Percentiles rank a stretch among this genome's conserved stretches.
These are phyloP conservation scores for Python bivittatus DNA, from an alignment of 2,113 vertebrate genomes.

Conservation along the genomic window DNA sequence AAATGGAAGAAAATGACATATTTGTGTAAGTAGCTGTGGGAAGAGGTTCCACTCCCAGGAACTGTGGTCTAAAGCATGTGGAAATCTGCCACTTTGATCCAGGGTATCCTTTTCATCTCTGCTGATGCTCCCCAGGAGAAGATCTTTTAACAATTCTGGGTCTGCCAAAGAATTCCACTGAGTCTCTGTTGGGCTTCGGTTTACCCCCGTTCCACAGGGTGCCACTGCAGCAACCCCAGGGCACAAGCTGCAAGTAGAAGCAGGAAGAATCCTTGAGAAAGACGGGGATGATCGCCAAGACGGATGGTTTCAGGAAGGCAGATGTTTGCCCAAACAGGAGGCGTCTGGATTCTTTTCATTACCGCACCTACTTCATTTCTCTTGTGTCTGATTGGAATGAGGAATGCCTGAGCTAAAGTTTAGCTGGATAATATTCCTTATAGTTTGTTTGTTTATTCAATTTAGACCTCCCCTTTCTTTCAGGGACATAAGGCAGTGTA, in stretches of 20 bases:
- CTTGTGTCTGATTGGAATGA: not conserved
- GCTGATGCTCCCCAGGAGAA: not conserved
- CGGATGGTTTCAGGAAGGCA: not conserved
- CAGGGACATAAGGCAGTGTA: too few relatives aligned
- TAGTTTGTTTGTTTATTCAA: not conserved
- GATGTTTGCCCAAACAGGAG: slow-evolving; percentile 6
- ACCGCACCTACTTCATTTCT: not conserved
- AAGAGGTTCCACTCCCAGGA: not conserved
- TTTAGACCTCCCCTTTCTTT: not conserved
- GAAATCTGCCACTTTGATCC: not conserved
- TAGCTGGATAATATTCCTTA: not conserved
- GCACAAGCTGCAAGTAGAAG: not conserved
- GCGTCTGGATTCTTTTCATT: not conserved
- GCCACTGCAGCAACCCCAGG: not conserved
- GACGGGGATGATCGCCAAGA: not conserved
- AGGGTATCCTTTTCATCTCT: not conserved
- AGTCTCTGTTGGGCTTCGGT: not conserved
- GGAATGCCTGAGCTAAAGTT: not conserved
- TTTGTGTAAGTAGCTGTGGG: not conserved
- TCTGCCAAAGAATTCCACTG: not conserved
- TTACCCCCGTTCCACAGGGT: not conserved
- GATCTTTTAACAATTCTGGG: not conserved
- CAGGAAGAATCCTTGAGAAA: not conserved
- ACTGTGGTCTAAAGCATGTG: not conserved
- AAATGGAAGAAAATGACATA: not conserved